phyloP scores from a whole-genome alignment of 1,140 invertebrate genomes.

The Oedothorax gibbosus region DNA sequence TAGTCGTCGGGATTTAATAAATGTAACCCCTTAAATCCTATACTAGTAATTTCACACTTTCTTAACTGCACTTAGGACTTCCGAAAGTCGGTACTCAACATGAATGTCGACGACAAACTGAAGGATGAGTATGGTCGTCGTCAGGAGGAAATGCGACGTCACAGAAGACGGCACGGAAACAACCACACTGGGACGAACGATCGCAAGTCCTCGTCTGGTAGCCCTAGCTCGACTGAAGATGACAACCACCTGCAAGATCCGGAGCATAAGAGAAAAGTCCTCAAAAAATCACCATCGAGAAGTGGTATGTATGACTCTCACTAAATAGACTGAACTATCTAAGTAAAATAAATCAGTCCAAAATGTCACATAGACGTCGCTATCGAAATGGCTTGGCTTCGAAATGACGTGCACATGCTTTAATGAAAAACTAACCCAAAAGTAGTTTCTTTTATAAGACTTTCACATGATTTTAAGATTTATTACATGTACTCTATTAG shows the following conservation, averaged over 20 bases:
- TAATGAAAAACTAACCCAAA: too few species aligned
- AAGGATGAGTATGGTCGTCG: constrained; percentile 40
- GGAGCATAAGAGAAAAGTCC: constrained; percentile 40
- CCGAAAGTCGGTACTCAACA: constrained; percentile 80
- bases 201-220: constrained; percentile 33
- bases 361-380: too few species aligned
- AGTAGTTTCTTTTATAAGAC: too few species aligned
- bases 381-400: too few species aligned
- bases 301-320: neutral
- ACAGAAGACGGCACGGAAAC: constrained; percentile 7
- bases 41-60: neutral
- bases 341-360: too few species aligned
- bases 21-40: neutral
- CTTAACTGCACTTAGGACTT: constrained; percentile 73
- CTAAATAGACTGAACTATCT: too few species aligned
- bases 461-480: too few species aligned
- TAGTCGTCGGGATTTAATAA: too few species aligned
- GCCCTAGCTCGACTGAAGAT: constrained; percentile 27
- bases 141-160: constrained; percentile 54
- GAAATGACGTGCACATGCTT: too few species aligned
- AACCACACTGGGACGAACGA: neutral
- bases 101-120: constrained; percentile 67
- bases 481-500: too few species aligned
- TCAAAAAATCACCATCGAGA: constrained; percentile 54
- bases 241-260: constrained; percentile 23